phyloP scores from a whole-genome alignment of 2,888 invertebrate species.

The Noctuana brunneofusca region DNA sequence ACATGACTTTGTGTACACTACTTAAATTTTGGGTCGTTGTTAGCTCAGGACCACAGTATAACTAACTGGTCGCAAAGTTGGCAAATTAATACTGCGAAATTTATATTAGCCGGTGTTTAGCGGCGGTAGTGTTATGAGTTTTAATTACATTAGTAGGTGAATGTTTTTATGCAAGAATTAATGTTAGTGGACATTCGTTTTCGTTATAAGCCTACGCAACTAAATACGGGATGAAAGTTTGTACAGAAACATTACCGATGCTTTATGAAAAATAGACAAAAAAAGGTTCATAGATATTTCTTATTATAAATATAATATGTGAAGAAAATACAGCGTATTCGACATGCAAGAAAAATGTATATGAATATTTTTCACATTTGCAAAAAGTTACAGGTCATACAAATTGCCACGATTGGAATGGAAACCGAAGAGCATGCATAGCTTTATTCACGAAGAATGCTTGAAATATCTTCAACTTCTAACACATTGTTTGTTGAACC shows the following conservation, averaged over 20 bases:
- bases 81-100: not conserved
- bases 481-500: conserved; percentile 7
- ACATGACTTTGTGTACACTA: conserved; percentile 10
- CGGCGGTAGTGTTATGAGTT: no score
- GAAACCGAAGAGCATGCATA: conserved; percentile 5
- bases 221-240: no score
- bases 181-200: no score
- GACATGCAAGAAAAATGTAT: no score
- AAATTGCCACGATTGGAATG: conserved; percentile 18
- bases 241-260: no score
- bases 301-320: no score
- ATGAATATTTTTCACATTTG: not conserved
- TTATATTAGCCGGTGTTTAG: not conserved
- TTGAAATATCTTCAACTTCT: not conserved
- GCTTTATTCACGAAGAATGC: conserved; percentile 17
- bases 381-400: conserved; percentile 9
- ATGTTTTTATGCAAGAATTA: no score
- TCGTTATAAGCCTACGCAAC: no score
- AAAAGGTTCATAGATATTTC: no score
- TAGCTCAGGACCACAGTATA: conserved; percentile 15
- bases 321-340: no score
- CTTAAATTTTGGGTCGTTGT: conserved; percentile 24
- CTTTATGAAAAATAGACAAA: no score
- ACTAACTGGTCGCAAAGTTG: not conserved
- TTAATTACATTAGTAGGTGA: no score